phyloP scores from a whole-genome alignment of 2,797 vertebrate species.

The Anableps anableps region DNA sequence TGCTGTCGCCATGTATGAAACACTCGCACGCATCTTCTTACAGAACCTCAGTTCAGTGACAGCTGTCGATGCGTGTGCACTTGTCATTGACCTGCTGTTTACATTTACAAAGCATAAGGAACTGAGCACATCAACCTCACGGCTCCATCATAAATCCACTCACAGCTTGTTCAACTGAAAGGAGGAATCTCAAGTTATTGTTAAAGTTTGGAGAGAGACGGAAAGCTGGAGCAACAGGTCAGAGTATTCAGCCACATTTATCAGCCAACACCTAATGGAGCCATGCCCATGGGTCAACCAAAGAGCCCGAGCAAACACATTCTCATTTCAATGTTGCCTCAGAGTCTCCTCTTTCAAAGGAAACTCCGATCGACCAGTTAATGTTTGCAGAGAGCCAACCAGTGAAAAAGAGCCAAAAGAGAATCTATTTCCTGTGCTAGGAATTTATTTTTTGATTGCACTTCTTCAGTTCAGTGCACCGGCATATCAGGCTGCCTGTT shows the following conservation, averaged over 20 bases:
- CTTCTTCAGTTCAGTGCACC: constrained; percentile 43
- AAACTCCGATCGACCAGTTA: constrained; percentile 59
- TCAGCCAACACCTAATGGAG: constrained; percentile 32
- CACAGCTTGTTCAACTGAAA: neutral
- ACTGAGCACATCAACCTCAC: constrained; percentile 21
- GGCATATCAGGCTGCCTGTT: constrained; percentile 36
- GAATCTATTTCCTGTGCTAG: constrained; percentile 46
- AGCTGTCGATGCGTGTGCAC: neutral
- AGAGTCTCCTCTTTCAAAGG: constrained; percentile 40
- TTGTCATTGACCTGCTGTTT: neutral
- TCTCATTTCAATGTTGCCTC: constrained; percentile 42
- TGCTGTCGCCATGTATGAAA: neutral
- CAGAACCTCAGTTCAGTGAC: neutral
- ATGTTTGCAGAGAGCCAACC: constrained; percentile 59
- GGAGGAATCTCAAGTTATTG: constrained; percentile 22
- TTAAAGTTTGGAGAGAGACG: constrained; percentile 15
- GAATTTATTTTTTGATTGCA: constrained; percentile 61
- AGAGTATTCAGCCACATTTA: constrained; percentile 45
- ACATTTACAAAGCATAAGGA: neutral
- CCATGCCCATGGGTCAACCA: constrained; percentile 15
- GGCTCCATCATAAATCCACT: constrained; percentile 22
- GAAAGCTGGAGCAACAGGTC: constrained; percentile 37
- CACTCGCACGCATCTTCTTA: neutral
- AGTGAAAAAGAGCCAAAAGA: constrained; percentile 28
- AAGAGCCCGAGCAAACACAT: constrained; percentile 53